Base-by-base conservation (phyloP, 1,140 invertebrate genomes). In the Eupristina koningsbergeri region DNA sequence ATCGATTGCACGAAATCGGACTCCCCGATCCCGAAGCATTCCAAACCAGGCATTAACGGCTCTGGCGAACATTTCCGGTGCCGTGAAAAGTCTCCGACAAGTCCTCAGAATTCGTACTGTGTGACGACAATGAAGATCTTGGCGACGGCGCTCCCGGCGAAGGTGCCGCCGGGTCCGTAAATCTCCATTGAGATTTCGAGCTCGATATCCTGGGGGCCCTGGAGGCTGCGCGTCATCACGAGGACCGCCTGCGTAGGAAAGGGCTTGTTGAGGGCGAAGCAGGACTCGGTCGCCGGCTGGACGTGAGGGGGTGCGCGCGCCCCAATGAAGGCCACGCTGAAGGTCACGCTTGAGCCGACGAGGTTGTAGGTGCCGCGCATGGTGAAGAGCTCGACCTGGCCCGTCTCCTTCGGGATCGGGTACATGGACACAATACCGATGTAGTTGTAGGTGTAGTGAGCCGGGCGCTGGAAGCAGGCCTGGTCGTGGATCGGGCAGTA, bases 181-280 rank as follows among this genome's bases (percentile, higher is more conserved):
- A 98, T 94, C 86, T 97, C 96, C 97, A 98, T 98, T 69, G 93
- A 95, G 22, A 99, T 92, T 85, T 97, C 95, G 9, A 99, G 89
- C 84, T 98, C 96, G 67, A 98, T 95, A 87, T 98, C 97, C 91
- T 98, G 97, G 0, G 98, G 97, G 0, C 97, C 98, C 69, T 94
- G 91, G 6, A 98, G 94, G 0, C 95, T 93, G 86, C 94, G 93
- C 0, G 95, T 94, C 50, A 99, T 88, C 8, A 95, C 93, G 26
- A 98, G 92, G 36, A 96, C 94, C 0, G 95, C 97, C 89, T 97
- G 94, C 80, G 96, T 94, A 0, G 92, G 91, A 1, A 89, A 90
- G 84, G 94, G 94, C 71, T 90, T 88, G 36, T 84, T 89, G 86
- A 94, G 93, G 86, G 94, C 93, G 88, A 98, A 97, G 86, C 94